phyloP scores from a whole-genome alignment of 2,888 invertebrate genomes.

The Melangyna quadrimaculata region DNA sequence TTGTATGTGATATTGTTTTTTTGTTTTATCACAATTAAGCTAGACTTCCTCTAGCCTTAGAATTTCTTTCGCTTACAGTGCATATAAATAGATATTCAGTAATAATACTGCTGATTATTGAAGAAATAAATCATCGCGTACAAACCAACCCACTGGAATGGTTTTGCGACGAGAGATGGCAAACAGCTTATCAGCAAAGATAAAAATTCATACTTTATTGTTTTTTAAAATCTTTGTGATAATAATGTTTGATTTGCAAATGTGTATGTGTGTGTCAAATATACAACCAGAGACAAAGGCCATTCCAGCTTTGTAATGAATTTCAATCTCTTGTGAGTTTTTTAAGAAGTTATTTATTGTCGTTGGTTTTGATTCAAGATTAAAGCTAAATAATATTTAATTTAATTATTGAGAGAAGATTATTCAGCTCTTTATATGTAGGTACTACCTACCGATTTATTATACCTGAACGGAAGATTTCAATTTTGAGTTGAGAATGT shows the following conservation, averaged over 20 bases:
- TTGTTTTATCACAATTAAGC: slow-evolving; percentile 4
- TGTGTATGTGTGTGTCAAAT: not conserved
- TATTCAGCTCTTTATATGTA: no score
- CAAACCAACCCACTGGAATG: not conserved
- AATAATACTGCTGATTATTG: not conserved
- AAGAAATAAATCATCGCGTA: not conserved
- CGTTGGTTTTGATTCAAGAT: not conserved
- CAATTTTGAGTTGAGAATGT: no score
- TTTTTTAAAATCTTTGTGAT: not conserved
- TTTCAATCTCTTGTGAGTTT: not conserved
- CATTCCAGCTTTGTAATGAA: not conserved
- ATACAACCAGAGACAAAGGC: not conserved
- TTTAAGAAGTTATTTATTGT: not conserved
- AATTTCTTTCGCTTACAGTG: not conserved
- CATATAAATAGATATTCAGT: slow-evolving; percentile 1
- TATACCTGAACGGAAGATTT: no score
- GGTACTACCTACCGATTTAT: no score
- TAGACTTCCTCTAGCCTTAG: not conserved
- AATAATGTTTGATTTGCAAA: not conserved
- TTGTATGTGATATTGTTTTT: not conserved
- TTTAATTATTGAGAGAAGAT: no score
- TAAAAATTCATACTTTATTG: slow-evolving; percentile 5
- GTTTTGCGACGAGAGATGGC: not conserved
- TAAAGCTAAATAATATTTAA: no score
- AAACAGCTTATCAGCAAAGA: slow-evolving; percentile 4